Evolutionary conservation across 2,113 vertebrate species (phyloP), one percentile per base, ranked within the genome.

Genomic region (Globicephala melas): DNA sequence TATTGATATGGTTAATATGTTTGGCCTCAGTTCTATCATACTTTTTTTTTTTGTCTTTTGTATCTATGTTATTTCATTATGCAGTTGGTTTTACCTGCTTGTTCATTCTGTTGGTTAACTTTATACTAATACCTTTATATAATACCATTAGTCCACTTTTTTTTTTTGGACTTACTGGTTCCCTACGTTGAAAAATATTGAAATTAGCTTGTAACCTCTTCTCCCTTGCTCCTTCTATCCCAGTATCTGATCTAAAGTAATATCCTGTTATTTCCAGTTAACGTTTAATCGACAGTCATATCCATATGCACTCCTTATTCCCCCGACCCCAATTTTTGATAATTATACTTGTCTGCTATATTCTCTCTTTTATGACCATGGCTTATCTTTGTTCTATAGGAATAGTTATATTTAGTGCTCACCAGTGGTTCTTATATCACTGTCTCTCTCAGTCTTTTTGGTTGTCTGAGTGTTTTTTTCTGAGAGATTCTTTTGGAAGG

Each of bases 1-100:
- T 95, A 50, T 81, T 94, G 91, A 74, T 89, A 93, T 91, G 67
- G 93, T 96, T 93, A 96, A 74, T 95, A 93, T 95, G 62, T 89
- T 97, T 97, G 96, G 47, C 93, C 28, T 89, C 58, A 76, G 91
- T 95, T 91, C 86, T 92, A 15, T 93, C 95, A 86, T 63, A 6
- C 62, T 95, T 96, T 92, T 83, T 79, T 36, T 94, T 86, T 91
- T 70, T 80, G 55, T 58, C 67, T 91, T 96, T 97, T 95, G 9
- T 91, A 84, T 65, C 50, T 93, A 73, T 3, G 10, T 13, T 92
- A 55, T 95, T 95, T 71, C 77, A 89, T 96, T 85, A 97, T 83
- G 23, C 18, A 87, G 2, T 95, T 15, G 11, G 15, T 89, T 94
- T 93, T 96, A 80, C 97, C 82, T 95, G 65, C 6, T 96, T 73